These are phyloP conservation scores for Phymorhynchus buccinoides DNA, from an alignment of 1,140 invertebrate species.

Conservation along the genomic window DNA sequence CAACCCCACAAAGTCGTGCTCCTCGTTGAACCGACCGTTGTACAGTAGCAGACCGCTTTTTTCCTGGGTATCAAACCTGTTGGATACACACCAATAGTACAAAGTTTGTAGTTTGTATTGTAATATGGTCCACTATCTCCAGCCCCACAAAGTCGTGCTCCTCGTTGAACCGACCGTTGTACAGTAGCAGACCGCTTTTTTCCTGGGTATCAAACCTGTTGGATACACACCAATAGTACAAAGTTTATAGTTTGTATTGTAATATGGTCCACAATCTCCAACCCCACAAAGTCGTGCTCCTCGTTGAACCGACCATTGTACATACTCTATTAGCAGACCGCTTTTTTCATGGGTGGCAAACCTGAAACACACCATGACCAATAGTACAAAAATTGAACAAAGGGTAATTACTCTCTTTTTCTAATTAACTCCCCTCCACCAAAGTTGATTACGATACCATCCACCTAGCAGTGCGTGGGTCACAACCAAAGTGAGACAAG, in stretches of 20 bases:
- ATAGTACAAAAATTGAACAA: too few relatives aligned
- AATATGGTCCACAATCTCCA: conserved; percentile 87
- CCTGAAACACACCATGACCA: too few relatives aligned
- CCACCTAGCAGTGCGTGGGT: too few relatives aligned
- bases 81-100: too few relatives aligned
- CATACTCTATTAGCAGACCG: conserved; percentile 87
- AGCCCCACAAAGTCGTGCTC: conserved; percentile 94
- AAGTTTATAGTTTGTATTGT: too few relatives aligned
- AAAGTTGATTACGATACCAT: too few relatives aligned
- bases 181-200: conserved; percentile 88
- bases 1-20: conserved; percentile 94
- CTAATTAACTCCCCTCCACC: too few relatives aligned
- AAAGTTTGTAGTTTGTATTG: too few relatives aligned
- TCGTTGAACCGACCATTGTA: conserved; percentile 98
- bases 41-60: conserved; percentile 90
- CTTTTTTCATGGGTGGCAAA: conserved; percentile 90
- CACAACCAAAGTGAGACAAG: too few relatives aligned
- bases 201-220: conserved; percentile 88
- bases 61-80: conserved; percentile 88
- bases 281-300: conserved; percentile 92
- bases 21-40: conserved; percentile 95
- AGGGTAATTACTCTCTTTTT: too few relatives aligned
- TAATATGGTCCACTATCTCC: conserved; percentile 85
- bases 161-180: conserved; percentile 97
- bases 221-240: too few relatives aligned